Percentiles rank a stretch among this genome's conserved stretches.
Conservation (phyloP, 2,888 invertebrate genomes). For the Omphaloscelis lunosa region DNA sequence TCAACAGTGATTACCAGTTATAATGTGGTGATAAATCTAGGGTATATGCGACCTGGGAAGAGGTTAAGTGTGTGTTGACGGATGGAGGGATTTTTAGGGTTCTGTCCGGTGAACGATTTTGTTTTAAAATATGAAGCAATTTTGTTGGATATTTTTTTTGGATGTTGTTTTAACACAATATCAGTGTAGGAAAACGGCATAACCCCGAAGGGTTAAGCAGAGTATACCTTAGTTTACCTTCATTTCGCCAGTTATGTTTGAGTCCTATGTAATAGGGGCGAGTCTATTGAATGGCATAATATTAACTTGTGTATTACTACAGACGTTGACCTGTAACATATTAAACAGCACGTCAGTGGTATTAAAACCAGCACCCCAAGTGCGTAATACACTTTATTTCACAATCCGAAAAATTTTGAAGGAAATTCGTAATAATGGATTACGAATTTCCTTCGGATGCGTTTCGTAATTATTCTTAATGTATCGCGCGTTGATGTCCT, state of each 20-base stretch:
- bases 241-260: too few relatives aligned
- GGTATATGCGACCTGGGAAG: conserved; percentile 49
- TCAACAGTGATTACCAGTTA: conserved; percentile 69
- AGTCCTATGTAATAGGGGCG: too few relatives aligned
- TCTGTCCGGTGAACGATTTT: conserved; percentile 12
- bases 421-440: too few relatives aligned
- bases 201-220: too few relatives aligned
- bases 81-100: conserved; percentile 22
- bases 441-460: too few relatives aligned
- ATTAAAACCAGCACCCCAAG: too few relatives aligned
- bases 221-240: too few relatives aligned
- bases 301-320: not conserved
- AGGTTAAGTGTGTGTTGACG: conserved; percentile 54
- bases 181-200: not conserved
- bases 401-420: too few relatives aligned
- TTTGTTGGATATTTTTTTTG: not conserved
- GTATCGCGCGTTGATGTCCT: too few relatives aligned
- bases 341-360: not conserved
- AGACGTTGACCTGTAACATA: not conserved
- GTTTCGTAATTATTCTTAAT: too few relatives aligned
- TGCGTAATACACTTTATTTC: too few relatives aligned
- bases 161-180: not conserved
- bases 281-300: too few relatives aligned
- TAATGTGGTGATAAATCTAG: conserved; percentile 67
- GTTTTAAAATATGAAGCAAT: conserved; percentile 9